Evolutionary conservation across 2,797 vertebrate genomes (phyloP).

Genomic region (Psittacula derbiana): DNA sequence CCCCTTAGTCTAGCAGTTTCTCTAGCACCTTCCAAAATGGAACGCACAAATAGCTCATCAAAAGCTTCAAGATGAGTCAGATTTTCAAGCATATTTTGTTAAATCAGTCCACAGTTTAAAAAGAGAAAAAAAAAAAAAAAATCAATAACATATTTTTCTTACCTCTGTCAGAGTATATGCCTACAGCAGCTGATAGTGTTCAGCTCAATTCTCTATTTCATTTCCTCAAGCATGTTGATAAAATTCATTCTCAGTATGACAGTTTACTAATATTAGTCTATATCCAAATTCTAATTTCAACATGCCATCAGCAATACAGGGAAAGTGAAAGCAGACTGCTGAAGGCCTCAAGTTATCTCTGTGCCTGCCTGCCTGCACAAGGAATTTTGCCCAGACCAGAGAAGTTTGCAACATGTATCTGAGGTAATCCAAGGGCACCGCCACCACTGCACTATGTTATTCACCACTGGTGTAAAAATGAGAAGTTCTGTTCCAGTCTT

Average conservation of each 20-base stretch:
- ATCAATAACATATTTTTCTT: background rate
- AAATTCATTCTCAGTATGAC: background rate
- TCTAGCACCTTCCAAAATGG: background rate
- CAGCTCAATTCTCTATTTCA: background rate
- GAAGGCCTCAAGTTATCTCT: background rate
- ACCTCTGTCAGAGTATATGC: background rate
- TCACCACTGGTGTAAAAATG: background rate
- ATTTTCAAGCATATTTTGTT: background rate
- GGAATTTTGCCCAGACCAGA: background rate
- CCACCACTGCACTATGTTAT: background rate
- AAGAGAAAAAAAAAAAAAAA: background rate
- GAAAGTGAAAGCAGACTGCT: background rate
- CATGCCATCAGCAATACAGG: background rate
- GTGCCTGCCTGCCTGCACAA: background rate
- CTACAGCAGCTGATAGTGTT: background rate
- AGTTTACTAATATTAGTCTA: background rate
- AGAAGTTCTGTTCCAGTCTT: background rate
- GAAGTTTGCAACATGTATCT: background rate
- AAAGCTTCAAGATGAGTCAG: background rate
- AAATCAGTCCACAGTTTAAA: background rate
- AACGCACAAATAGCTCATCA: background rate
- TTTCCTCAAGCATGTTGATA: background rate
- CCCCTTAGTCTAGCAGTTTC: background rate
- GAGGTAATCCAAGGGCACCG: constrained; percentile 29
- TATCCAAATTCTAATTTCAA: background rate